Evolutionary conservation across 1,140 invertebrate genomes (phyloP).

Genomic region (Rhyacophila brunnea): DNA sequence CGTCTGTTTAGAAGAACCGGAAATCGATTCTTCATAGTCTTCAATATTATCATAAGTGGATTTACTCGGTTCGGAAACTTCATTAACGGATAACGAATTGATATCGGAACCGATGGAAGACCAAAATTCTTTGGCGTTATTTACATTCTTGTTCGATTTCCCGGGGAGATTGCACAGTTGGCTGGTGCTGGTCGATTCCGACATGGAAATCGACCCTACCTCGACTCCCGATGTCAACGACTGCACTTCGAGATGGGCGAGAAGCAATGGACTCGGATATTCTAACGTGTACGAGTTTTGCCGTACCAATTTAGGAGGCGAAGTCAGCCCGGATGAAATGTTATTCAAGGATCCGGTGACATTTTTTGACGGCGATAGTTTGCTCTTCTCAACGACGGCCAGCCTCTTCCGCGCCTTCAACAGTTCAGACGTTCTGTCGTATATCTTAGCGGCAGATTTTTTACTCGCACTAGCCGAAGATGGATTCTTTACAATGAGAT

Average conservation of each 20-base stretch:
- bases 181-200: constrained; percentile 38
- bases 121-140: constrained; percentile 44
- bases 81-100: constrained; percentile 26
- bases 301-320: constrained; percentile 52
- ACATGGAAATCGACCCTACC: constrained; percentile 53
- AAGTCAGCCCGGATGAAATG: constrained; percentile 42
- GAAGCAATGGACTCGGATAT: constrained; percentile 59
- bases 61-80: background rate
- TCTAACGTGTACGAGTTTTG: constrained; percentile 64
- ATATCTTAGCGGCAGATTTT: constrained; percentile 2
- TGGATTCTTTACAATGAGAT: constrained; percentile 7
- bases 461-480: background rate
- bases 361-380: constrained; percentile 42
- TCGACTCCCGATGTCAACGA: constrained; percentile 48
- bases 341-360: constrained; percentile 51
- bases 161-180: constrained; percentile 13
- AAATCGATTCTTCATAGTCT: too few relatives aligned
- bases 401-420: constrained; percentile 10
- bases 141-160: constrained; percentile 55
- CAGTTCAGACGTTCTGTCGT: constrained; percentile 1
- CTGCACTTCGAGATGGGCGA: constrained; percentile 59
- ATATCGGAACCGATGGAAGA: constrained; percentile 42
- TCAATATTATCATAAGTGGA: too few relatives aligned
- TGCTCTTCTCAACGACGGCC: constrained; percentile 2
- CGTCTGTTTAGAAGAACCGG: too few relatives aligned